Conservation (phyloP, 2,113 vertebrate species). For the Falcunculus frontatus region DNA sequence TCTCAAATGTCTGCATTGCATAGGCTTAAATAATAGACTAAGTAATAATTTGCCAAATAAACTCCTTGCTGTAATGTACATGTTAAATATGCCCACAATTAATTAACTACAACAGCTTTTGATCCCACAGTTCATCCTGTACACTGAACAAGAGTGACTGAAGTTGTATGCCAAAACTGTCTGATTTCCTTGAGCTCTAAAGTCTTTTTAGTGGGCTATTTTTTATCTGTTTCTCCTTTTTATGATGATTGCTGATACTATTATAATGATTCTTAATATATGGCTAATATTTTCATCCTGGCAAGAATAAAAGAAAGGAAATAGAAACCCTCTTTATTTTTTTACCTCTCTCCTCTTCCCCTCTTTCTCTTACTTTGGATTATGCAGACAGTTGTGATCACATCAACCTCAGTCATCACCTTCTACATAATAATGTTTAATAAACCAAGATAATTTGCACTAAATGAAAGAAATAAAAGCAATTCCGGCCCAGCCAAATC, state of each 20-base stretch:
- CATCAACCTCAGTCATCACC: neutral
- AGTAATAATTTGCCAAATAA: neutral
- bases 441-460: neutral
- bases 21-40: neutral
- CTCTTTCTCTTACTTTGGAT: neutral
- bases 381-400: neutral
- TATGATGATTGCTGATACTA: neutral
- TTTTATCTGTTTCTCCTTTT: neutral
- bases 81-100: neutral
- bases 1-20: neutral
- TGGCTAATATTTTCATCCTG: neutral
- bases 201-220: neutral
- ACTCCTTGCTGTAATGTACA: neutral
- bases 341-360: neutral
- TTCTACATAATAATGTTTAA: neutral
- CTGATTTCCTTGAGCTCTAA: neutral
- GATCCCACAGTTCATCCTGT: neutral
- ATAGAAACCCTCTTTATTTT: fast-evolving
- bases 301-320: neutral
- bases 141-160: neutral
- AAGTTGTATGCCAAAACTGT: neutral
- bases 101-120: neutral
- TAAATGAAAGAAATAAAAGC: neutral
- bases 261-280: neutral
- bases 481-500: neutral